phyloP scores from a whole-genome alignment of 2,113 vertebrate genomes.

The Sclerurus mexicanus region DNA sequence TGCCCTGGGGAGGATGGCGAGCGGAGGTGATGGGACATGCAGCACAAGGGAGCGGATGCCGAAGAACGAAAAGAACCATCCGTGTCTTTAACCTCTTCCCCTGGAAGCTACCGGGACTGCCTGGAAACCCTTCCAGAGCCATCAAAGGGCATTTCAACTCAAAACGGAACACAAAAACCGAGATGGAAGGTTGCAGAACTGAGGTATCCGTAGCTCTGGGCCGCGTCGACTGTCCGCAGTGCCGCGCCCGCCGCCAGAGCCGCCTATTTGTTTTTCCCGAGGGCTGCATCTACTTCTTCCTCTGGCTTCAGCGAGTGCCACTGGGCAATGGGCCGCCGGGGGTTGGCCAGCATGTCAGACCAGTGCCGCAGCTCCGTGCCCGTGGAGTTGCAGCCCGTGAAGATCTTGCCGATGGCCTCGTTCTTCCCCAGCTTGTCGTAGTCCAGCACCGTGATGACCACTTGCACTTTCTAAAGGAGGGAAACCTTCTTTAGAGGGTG shows the following conservation, averaged over 20 bases:
- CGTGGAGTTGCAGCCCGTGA: constrained; percentile 88
- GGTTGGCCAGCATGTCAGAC: constrained; percentile 98
- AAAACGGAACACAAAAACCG: not conserved
- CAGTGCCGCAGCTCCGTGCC: constrained; percentile 96
- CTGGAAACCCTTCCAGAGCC: constrained; percentile 59
- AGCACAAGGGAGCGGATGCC: constrained; percentile 18
- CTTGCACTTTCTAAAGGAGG: constrained; percentile 88
- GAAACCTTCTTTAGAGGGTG: not conserved
- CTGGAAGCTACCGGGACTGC: constrained; percentile 51
- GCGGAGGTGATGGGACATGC: constrained; percentile 34
- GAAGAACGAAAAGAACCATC: constrained; percentile 53
- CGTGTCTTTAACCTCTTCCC: constrained; percentile 50
- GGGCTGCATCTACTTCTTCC: constrained; percentile 93
- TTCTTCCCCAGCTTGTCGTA: constrained; percentile 99
- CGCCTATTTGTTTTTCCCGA: constrained; percentile 91
- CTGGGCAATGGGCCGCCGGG: constrained; percentile 94
- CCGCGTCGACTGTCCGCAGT: constrained; percentile 28
- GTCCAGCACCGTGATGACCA: constrained; percentile 96
- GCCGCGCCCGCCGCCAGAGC: not conserved
- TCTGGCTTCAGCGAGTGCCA: constrained; percentile 98
- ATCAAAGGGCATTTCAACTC: constrained; percentile 59
- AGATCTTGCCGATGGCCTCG: constrained; percentile 96
- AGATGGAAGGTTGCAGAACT: constrained; percentile 64
- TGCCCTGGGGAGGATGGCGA: not conserved
- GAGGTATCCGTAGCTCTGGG: constrained; percentile 78